Evolutionary conservation across 1,140 invertebrate species (phyloP), one percentile per base, ranked within the genome.

Genomic region (Caenorhabditis tropicalis): DNA sequence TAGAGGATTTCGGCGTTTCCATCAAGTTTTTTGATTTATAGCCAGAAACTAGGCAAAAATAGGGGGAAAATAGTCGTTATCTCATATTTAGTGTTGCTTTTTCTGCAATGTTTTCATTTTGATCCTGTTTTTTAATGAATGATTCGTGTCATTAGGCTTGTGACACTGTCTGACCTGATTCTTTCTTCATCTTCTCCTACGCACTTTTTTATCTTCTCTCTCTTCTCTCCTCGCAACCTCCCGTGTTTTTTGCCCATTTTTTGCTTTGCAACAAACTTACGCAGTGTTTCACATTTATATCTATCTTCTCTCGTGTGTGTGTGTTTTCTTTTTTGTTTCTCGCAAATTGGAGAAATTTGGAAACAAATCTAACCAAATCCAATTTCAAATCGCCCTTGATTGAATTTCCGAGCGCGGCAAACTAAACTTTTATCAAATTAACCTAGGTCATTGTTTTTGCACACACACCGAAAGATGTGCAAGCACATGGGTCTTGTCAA

Each of bases 101-200:
- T 70, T 33, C 31, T 36, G 39, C 39, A 19, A 70, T 70, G 60
- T 39, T 39, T 70, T 70, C 60, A 36, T 70, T 70, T 16, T 15
- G 39, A 33, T 70, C 60, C 60, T 70, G 31, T 70, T 70, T 65
- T 70, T 70, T 70, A 70, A 70, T 70, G 60, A 70, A 36, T 70
- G 33, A 70, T 70, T 21, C 60, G 29, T 70, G 36, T 70, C 60
- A 19, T 19, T n/a, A 24, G 60, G 60, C 60, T 70, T 70, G 60
- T 70, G 60, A 70, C 60, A 70, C 60, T 70, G 60, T 70, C 60
- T 70, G 60, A 70, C 60, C 60, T 70, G 60, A 70, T 70, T 51
- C 21, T 21, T 51, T 70, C 60, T 36, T 16, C 60, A 33, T 36
- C 33, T 36, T 33, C 60, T 70, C 60, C 33, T 51, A 12, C 60